phyloP scores from a whole-genome alignment of 2,797 vertebrate genomes.

The Siniperca undulata region DNA sequence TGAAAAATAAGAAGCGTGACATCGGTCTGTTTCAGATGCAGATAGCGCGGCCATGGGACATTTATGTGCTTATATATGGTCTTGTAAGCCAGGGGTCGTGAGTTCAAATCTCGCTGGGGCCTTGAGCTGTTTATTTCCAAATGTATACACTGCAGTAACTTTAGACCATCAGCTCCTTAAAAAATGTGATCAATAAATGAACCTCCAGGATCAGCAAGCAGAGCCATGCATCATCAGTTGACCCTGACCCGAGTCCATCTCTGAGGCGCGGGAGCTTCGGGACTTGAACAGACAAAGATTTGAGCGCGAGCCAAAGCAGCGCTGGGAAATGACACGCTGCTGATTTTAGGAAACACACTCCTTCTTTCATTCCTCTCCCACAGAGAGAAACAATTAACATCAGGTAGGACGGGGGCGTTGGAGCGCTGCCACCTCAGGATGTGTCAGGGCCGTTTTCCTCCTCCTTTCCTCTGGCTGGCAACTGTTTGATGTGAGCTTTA shows the following conservation, averaged over 20 bases:
- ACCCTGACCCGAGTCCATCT: not conserved
- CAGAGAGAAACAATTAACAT: constrained; percentile 68
- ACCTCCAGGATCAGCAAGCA: too few relatives aligned
- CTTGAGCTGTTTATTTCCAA: not conserved
- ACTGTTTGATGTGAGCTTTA: constrained; percentile 60
- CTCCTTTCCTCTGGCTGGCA: constrained; percentile 34
- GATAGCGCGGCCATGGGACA: too few relatives aligned
- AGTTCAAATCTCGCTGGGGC: constrained; percentile 46
- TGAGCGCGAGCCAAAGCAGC: constrained; percentile 45
- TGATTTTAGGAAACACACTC: constrained; percentile 38
- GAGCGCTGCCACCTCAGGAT: constrained; percentile 62
- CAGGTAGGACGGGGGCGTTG: constrained; percentile 40
- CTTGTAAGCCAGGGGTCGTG: constrained; percentile 49
- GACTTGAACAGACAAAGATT: constrained; percentile 19
- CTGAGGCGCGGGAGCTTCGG: constrained; percentile 1
- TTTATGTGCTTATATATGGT: not conserved
- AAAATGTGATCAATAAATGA: too few relatives aligned
- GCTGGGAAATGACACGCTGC: constrained; percentile 8
- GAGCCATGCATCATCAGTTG: not conserved
- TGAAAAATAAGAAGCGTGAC: not conserved
- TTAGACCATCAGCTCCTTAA: too few relatives aligned
- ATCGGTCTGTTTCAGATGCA: too few relatives aligned
- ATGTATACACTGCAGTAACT: too few relatives aligned
- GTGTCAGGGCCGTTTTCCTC: constrained; percentile 35
- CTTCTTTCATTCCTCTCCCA: constrained; percentile 12